Percentiles rank a stretch among this genome's conserved stretches.
phyloP scores from a whole-genome alignment of 1,140 invertebrate species.

The Idris sp. region DNA sequence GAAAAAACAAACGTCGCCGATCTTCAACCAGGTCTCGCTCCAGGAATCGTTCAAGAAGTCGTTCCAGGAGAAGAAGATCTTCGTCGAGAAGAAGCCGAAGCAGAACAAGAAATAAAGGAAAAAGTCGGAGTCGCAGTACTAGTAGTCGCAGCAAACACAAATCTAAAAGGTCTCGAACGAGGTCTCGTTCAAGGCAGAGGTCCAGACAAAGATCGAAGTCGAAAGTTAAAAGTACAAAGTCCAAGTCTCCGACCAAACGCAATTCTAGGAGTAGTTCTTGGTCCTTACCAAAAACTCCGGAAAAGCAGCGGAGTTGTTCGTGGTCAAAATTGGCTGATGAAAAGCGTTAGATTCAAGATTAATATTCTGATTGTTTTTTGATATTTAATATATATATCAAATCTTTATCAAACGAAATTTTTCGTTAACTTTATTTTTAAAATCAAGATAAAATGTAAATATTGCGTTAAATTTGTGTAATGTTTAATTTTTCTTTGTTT shows the following conservation, averaged over 20 bases:
- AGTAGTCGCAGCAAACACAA: conserved; percentile 8
- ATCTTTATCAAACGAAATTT: too few relatives aligned
- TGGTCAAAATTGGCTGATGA: conserved; percentile 69
- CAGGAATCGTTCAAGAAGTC: conserved; percentile 34
- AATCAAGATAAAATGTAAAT: too few relatives aligned
- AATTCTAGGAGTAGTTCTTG: conserved; percentile 73
- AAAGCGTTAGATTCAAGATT: conserved; percentile 27
- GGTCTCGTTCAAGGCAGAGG: background rate
- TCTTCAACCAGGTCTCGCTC: conserved; percentile 45
- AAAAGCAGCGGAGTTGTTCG: conserved; percentile 68
- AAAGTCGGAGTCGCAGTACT: conserved; percentile 45
- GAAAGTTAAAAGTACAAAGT: conserved; percentile 31
- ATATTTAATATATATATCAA: too few relatives aligned
- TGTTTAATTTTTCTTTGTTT: too few relatives aligned
- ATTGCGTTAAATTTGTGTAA: too few relatives aligned
- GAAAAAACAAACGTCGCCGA: conserved; percentile 22
- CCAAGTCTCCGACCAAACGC: conserved; percentile 34
- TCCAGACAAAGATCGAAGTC: background rate
- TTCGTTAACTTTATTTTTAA: too few relatives aligned
- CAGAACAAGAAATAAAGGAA: conserved; percentile 56
- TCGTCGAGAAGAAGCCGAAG: conserved; percentile 63
- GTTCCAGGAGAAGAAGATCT: conserved; percentile 34
- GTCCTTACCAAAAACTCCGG: conserved; percentile 72
- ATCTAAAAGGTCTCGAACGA: conserved; percentile 6
- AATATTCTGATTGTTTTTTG: too few relatives aligned